Base-by-base conservation (phyloP, 2,113 vertebrate species). In the Trichomycterus rosablanca region DNA sequence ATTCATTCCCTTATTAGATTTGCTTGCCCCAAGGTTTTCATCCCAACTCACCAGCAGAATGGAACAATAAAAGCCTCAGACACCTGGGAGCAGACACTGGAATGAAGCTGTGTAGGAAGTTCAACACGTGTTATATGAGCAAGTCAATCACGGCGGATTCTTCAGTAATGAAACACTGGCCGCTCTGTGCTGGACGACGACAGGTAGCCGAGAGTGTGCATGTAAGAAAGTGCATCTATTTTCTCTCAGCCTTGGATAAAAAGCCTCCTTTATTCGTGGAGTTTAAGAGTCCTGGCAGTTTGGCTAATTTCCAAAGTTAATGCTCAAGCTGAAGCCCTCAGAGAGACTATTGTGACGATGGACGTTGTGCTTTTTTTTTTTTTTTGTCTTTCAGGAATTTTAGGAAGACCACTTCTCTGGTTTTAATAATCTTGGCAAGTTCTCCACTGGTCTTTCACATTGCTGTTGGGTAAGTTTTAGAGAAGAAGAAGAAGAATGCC, bases 311-410 rank as follows among this genome's bases (percentile, higher is more conserved):
- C 78, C 73, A 83, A 60, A 63, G 63, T 46, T 7, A 58, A 81
- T 54, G 63, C 80, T 78, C 57, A 66, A 60, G 43, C 76, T 67
- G 59, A 50, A 56, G 78, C 42, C 39, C 73, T 89, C 88, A 92
- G 90, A 88, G 84, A 75, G 51, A 71, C 84, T 74, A 87, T 89
- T 93, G 89, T 91, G 71, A 75, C 74, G 73, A 78, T 71, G 72
- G 68, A 71, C 49, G 76, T 81, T 73, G 76, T 71, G 71, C 67
- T 83, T 84, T 86, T 76, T 3, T 10, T 9, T 4, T 11, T 24
- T 76, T 83, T 82, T 83, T 76, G 87, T 81, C 78, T 76, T 82
- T 70, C 64, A 42, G 71, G 72, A 78, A 89, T 83, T 82, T 7
- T 7, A 30, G n/a, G n/a, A n/a, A n/a, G n/a, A n/a, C n/a, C n/a